phyloP scores from a whole-genome alignment of 2,888 invertebrate genomes.

The Caenorhabditis sinica region DNA sequence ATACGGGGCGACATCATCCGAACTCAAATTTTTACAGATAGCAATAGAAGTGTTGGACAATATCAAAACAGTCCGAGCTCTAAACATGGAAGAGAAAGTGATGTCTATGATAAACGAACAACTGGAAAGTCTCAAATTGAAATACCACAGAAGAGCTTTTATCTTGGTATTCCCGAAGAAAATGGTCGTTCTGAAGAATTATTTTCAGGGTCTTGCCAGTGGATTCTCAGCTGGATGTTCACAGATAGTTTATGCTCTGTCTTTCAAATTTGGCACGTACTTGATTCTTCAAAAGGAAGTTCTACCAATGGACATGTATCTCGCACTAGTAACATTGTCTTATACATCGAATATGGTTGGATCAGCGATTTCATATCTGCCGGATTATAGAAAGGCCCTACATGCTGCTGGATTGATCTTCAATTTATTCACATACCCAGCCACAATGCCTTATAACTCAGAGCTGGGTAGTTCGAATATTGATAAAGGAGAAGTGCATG shows the following conservation, averaged over 20 bases:
- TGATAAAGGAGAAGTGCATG: slow-evolving; percentile 26
- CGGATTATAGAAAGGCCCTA: slow-evolving; percentile 84
- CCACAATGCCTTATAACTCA: slow-evolving; percentile 49
- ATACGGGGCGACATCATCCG: too few species aligned
- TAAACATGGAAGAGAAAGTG: slow-evolving; percentile 76
- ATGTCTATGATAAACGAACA: slow-evolving; percentile 35
- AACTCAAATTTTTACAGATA: slow-evolving; percentile 73
- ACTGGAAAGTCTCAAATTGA: slow-evolving; percentile 10
- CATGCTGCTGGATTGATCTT: slow-evolving; percentile 84
- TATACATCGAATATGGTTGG: slow-evolving; percentile 84
- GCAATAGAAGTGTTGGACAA: slow-evolving; percentile 85
- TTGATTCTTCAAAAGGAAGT: slow-evolving; percentile 71
- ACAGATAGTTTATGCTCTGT: slow-evolving; percentile 84
- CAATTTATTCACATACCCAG: slow-evolving; percentile 71
- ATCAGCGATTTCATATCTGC: slow-evolving; percentile 84
- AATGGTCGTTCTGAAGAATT: neutral
- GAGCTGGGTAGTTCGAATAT: slow-evolving; percentile 29
- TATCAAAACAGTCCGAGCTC: slow-evolving; percentile 84
- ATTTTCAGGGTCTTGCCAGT: slow-evolving; percentile 76
- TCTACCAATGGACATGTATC: slow-evolving; percentile 52
- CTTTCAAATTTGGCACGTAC: slow-evolving; percentile 84
- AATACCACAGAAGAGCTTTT: slow-evolving; percentile 23
- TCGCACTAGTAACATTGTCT: slow-evolving; percentile 35
- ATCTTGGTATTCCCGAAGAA: slow-evolving; percentile 13
- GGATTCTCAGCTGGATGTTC: slow-evolving; percentile 83